Base-by-base conservation (phyloP, 1,140 invertebrate species). In the Agrilus planipennis region DNA sequence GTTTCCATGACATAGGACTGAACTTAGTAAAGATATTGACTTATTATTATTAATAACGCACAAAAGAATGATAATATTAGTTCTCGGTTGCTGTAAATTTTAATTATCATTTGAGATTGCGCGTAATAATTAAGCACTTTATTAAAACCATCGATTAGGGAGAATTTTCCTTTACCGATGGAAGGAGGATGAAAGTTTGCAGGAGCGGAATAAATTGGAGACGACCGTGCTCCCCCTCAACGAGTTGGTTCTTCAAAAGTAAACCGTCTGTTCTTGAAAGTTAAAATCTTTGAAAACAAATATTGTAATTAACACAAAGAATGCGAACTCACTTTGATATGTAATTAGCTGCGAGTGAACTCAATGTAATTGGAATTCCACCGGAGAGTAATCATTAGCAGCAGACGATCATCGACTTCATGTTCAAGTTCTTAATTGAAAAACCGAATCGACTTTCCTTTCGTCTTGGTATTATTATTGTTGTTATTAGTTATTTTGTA, bases 221-320 rank as follows among this genome's bases (percentile, higher is more conserved):
- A n/a, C n/a, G n/a, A n/a, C n/a, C n/a, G n/a, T n/a, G n/a, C n/a
- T n/a, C 22, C 17, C 16, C 28, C 28, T 27, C 20, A 38, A 38
- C 18, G 23, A 27, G 23, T 18, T 25, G 21, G 23, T 7, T 7
- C 23, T 7, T 7, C 6, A 6, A n/a, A 25, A 25, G 23, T 7
- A n/a, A 7, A n/a, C 6, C 23, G 23, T 25, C 23, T 27, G 15
- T 16, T 22, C 39, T 27, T 15, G 40, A 34, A 43, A 46, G 39
- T 45, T 39, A 15, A 49, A 52, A 52, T 52, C 50, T 52, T 52
- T 45, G 44, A 50, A 52, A 52, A 52, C 48, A 49, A 50, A 52
- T 52, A 52, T 52, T 48, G 47, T 52, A 52, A 52, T 52, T 52
- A 52, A 52, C 48, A 48, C 45, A 43, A 52, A 52, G 50, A 52